A percentile compares a stretch with the other conserved stretches of the same genome.
Conservation (phyloP, 2,888 invertebrate species). For the Gisinianus flammeolus region DNA sequence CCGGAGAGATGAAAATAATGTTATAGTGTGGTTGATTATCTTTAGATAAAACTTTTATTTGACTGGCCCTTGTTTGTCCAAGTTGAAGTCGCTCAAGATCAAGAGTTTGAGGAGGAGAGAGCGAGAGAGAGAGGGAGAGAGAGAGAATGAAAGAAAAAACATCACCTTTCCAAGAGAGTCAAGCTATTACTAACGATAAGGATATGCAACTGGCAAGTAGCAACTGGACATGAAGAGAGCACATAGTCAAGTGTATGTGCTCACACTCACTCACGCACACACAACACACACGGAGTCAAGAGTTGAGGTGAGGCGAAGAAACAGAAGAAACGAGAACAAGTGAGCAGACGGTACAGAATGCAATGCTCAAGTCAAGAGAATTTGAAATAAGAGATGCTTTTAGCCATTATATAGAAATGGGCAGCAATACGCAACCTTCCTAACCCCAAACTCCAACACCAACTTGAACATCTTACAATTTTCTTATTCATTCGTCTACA, state of each 20-base stretch:
- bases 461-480: too few species aligned
- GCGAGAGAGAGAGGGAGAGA: not conserved
- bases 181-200: not conserved
- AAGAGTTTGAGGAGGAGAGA: not conserved
- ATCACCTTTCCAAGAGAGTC: not conserved
- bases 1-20: too few species aligned
- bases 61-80: too few species aligned
- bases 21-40: too few species aligned
- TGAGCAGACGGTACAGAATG: too few species aligned
- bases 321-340: too few species aligned
- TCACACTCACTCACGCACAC: not conserved
- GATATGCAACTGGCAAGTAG: not conserved
- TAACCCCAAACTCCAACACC: too few species aligned
- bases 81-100: not conserved
- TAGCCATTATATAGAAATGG: too few species aligned
- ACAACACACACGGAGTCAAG: not conserved
- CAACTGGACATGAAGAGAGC: not conserved
- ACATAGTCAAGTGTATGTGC: not conserved
- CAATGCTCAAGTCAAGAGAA: constrained; percentile 31
- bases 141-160: not conserved
- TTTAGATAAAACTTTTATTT: too few species aligned
- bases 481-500: too few species aligned
- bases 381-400: constrained; percentile 34
- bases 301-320: not conserved
- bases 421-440: too few species aligned